Evolutionary conservation across 2,797 vertebrate species (phyloP), one percentile per base, ranked within the genome.

Genomic region (Octomys mimax): DNA sequence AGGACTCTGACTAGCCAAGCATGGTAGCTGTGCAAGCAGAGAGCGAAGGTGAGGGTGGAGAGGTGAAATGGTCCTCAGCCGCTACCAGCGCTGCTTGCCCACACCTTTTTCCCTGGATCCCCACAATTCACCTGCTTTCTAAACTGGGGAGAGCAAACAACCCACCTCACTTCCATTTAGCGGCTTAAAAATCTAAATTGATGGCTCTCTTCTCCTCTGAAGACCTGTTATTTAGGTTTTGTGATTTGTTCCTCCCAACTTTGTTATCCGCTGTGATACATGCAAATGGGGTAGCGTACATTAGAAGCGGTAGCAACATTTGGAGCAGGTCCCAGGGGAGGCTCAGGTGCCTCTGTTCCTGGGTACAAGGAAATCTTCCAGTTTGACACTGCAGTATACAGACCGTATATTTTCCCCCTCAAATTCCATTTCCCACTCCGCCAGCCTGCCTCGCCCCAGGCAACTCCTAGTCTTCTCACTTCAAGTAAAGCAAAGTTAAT

Each of bases 141-240:
- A 64, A 95, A 36, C 79, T 75, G 64, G 75, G 70, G 52, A 91
- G 96, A 95, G 54, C 80, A 79, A 9, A n/a, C 61, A 21, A 66
- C 64, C 39, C 68, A 79, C 73, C 57, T 92, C 95, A 70, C 62
- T 73, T 95, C 81, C 92, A 78, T 33, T 71, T n/a, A 87, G 84
- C 33, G 42, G 54, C 52, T 94, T 86, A 75, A 73, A 90, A 70
- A 88, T 95, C 81, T 70, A 82, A 97, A 95, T 11, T 12, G 89
- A 91, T 85, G 71, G 36, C 31, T 61, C 46, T 73, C 46, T 88
- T 70, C 57, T 94, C 52, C 52, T 24, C 80, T 21, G 88, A 94
- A 92, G 78, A 78, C 88, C 93, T 81, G 73, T 90, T 83, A 85
- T 54, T 95, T 93, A 70, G 87, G 68, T 77, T 95, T 92, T 93